Percentiles rank a stretch among this genome's conserved stretches.
Conservation (phyloP, 2,113 vertebrate species). For the Bujurquina vittata region DNA sequence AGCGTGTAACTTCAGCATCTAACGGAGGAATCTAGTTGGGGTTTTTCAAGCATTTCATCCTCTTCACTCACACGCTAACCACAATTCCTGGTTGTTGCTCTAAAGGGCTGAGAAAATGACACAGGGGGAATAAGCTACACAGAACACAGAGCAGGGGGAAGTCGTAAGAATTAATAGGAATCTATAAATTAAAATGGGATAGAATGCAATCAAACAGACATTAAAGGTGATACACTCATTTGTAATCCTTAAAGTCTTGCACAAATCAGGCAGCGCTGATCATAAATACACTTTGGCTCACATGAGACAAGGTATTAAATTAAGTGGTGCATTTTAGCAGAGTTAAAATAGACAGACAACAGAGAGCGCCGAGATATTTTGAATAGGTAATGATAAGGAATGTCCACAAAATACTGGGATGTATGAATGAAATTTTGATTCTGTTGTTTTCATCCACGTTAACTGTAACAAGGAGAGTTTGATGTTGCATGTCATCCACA, state of each 20-base stretch:
- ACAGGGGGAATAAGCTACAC: background rate
- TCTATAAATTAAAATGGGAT: background rate
- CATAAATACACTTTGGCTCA: background rate
- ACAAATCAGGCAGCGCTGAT: background rate
- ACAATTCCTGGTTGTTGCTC: background rate
- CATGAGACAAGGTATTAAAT: background rate
- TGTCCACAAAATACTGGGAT: background rate
- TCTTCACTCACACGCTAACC: background rate
- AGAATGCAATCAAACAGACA: background rate
- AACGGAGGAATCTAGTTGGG: background rate
- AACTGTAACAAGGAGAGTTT: background rate
- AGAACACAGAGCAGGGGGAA: background rate
- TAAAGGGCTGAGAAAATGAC: conserved; percentile 1
- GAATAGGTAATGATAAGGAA: background rate
- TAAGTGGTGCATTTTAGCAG: background rate
- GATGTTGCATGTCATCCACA: background rate
- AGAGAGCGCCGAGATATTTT: background rate
- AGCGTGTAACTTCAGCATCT: background rate
- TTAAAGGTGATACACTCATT: background rate
- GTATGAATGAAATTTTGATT: background rate
- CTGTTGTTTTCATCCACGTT: background rate
- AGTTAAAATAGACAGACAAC: background rate
- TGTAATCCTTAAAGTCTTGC: background rate
- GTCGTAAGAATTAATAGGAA: background rate
- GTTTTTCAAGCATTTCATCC: background rate